These are phyloP conservation scores for Drosophila dives DNA, from an alignment of 2,888 invertebrate genomes.

Conservation along the genomic window DNA sequence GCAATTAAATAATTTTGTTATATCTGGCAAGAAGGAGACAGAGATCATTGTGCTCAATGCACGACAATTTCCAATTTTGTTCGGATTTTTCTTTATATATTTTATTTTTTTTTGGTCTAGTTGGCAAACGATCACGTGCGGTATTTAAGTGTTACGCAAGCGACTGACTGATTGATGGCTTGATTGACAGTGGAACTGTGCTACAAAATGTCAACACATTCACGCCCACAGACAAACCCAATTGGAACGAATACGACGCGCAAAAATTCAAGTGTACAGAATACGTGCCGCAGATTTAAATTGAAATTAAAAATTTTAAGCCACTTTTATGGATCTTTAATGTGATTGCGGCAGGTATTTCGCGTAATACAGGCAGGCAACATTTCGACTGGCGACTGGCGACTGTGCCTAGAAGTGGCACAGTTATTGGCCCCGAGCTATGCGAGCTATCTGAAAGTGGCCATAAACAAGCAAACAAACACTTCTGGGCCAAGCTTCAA, in stretches of 20 bases:
- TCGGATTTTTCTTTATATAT: neutral
- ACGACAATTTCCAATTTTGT: conserved; percentile 32
- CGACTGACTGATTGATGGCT: conserved; percentile 43
- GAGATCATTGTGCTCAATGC: conserved; percentile 68
- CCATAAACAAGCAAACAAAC: conserved; percentile 56
- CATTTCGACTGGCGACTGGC: neutral
- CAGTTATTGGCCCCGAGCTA: conserved; percentile 46
- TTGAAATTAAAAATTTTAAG: conserved; percentile 47
- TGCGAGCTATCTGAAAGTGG: conserved; percentile 42
- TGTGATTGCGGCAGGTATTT: conserved; percentile 38
- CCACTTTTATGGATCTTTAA: conserved; percentile 70
- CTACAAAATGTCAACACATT: conserved; percentile 57
- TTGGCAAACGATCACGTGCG: conserved; percentile 56
- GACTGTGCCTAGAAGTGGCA: conserved; percentile 62
- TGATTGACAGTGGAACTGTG: conserved; percentile 74
- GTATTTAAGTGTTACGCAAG: conserved; percentile 54
- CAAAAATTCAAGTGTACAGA: conserved; percentile 50
- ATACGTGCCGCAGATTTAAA: conserved; percentile 62
- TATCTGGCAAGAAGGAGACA: conserved; percentile 5
- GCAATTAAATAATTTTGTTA: conserved; percentile 59
- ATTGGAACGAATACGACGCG: conserved; percentile 44
- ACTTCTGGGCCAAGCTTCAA: conserved; percentile 50
- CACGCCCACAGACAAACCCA: conserved; percentile 49
- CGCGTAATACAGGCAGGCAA: conserved; percentile 71
- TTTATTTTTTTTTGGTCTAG: neutral